Evolutionary conservation across 2,797 vertebrate species (phyloP), one percentile per base, ranked within the genome.

Genomic region (Gallinago stenura): DNA sequence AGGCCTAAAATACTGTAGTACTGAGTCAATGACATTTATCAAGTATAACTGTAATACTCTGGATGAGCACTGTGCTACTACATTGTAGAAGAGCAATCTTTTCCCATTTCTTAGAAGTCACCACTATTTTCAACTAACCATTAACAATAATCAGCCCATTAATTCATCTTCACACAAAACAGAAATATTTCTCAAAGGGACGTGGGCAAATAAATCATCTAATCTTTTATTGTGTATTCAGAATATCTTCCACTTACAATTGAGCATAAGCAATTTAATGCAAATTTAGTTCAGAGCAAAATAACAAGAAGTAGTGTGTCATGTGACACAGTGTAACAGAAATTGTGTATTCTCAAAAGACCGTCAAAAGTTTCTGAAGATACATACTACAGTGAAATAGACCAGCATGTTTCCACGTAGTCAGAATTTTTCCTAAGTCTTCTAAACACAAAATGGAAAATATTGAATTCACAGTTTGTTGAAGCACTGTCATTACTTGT

Each of bases 361-460:
- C 57, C 4, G 4, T 54, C 53, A 70, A 70, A 86, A 92, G 70
- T 94, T 95, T 81, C 58, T 77, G 35, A 90, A 95, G 86, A 77
- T 43, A 71, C 14, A 58, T 41, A 68, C 53, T 83, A 65, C 24
- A 90, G 43, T 37, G 39, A 92, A 93, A 68, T 4, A 83, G 48
- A 68, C 83, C 77, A 53, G 54, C 19, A 7, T 31, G 8, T 87
- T 94, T 94, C 80, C 89, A 87, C 31, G 76, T 3, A 71, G 62
- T 70, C 54, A 93, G 54, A 81, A 33, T 79, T 92, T 56, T 90
- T 28, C 53, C 53, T 43, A 68, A 66, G 57, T 64, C 87, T 83
- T 92, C 57, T 83, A 88, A 93, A 94, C 6, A 90, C 30, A 75
- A 85, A 83, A 82, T 14, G 73, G 65, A 92, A 88, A 96, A 93